Evolutionary conservation across 2,888 invertebrate genomes (phyloP).

Genomic region (Lymantria monacha): DNA sequence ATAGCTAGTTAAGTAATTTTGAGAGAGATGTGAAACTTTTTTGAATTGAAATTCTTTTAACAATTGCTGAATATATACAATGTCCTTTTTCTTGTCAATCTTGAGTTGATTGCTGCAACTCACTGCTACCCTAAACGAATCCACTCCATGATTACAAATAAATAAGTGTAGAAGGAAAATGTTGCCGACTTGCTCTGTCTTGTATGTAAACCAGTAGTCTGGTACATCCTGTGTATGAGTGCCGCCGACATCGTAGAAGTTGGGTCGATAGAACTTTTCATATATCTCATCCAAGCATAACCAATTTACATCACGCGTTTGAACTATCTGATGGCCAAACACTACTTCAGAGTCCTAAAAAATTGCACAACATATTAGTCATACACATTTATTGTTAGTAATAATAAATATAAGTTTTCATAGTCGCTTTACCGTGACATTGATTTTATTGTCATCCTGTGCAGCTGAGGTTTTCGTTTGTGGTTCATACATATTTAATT

Average conservation of each 20-base stretch:
- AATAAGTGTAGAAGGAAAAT: conserved; percentile 64
- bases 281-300: conserved; percentile 58
- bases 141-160: conserved; percentile 51
- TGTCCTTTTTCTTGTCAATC: conserved; percentile 46
- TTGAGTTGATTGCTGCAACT: conserved; percentile 45
- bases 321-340: conserved; percentile 50
- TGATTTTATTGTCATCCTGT: conserved; percentile 8
- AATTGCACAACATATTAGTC: conserved; percentile 29
- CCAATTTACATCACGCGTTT: conserved; percentile 61
- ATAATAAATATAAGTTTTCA: not conserved
- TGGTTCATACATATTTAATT: conserved; percentile 20
- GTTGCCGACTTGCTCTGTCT: conserved; percentile 53
- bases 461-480: conserved; percentile 2
- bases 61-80: conserved; percentile 44
- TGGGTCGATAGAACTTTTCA: conserved; percentile 60
- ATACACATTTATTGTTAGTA: not conserved
- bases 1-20: conserved; percentile 53
- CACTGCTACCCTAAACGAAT: conserved; percentile 47
- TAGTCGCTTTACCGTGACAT: conserved; percentile 14
- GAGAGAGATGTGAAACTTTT: conserved; percentile 27
- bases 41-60: conserved; percentile 44
- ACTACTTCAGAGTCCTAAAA: conserved; percentile 46
- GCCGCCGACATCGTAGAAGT: conserved; percentile 68
- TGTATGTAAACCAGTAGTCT: conserved; percentile 64
- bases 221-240: conserved; percentile 57